Evolutionary conservation across 2,113 vertebrate genomes (phyloP), one percentile per base, ranked within the genome.

Genomic region (Cochlearius cochlearius): DNA sequence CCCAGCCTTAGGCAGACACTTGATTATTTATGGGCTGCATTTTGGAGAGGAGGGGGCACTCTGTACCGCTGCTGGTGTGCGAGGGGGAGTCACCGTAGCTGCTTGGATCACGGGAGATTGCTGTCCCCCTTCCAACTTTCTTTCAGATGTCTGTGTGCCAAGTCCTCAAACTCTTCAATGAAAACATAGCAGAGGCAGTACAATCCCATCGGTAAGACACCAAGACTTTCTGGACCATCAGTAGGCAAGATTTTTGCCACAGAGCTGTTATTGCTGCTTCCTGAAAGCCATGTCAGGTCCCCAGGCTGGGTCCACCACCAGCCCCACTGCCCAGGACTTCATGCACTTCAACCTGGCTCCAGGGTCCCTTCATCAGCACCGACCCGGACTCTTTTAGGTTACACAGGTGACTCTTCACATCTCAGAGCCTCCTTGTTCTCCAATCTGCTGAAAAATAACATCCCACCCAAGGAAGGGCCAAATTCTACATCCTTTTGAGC

Each of bases 201-300:
- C 2, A 2, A 34, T 56, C n/a, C n/a, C 26, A 17, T 11, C 2
- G 1, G 18, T 77, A 22, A 53, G 41, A 52, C 34, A 58, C 4
- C 0, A 0, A 79, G 34, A 52, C 4, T 39, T 83, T 49, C 41
- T 25, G 36, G 36, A 32, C 34, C 25, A 59, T 32, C 60, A 39
- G 25, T 19, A 34, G 26, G 26, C 8, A 30, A 39, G 13, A 17
- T 55, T 11, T 30, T 71, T 64, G 21, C 49, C 79, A 45, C 15
- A 23, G 84, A 55, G 29, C 14, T 30, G 2, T 26, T 26, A 14
- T 41, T 21, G 7, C 4, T 78, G 21, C 22, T 68, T 74, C 36
- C 32, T 30, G 29, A 81, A 80, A 78, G 15, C 23, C 39, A 11
- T 15, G 19, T 50, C 50, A 39, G 26, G 38, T 75, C 23, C 23